These are phyloP conservation scores for Magallana ariakensis DNA, from an alignment of 1,140 invertebrate genomes.

Conservation along the genomic window DNA sequence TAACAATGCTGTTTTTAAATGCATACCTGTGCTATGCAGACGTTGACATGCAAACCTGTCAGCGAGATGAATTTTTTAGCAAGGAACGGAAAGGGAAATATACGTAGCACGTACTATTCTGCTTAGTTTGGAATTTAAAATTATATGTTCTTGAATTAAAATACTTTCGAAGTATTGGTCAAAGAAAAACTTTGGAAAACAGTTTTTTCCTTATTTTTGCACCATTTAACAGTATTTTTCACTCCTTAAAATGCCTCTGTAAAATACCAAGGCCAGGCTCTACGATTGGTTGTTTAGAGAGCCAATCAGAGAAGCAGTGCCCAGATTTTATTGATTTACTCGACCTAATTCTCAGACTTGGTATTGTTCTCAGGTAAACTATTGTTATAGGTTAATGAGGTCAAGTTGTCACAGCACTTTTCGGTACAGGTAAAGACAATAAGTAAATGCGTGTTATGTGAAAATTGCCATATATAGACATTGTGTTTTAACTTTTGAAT, in stretches of 20 bases:
- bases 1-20: slow-evolving; percentile 28
- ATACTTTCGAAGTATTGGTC: not conserved
- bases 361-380: slow-evolving; percentile 38
- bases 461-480: not conserved
- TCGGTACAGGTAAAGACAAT: not conserved
- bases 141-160: not conserved
- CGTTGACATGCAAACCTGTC: slow-evolving; percentile 24
- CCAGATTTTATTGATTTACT: slow-evolving; percentile 37
- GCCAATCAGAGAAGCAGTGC: not conserved
- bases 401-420: slow-evolving; percentile 15
- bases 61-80: not conserved
- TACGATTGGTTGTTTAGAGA: not conserved
- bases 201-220: not conserved
- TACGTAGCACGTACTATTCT: not conserved
- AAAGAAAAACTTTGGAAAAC: not conserved
- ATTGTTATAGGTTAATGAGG: slow-evolving; percentile 36
- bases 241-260: not conserved
- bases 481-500: slow-evolving; percentile 32
- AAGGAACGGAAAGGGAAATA: not conserved
- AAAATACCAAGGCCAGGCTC: slow-evolving; percentile 29
- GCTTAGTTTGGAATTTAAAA: not conserved
- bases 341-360: slow-evolving; percentile 28
- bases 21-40: slow-evolving; percentile 33
- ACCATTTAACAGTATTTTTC: not conserved
- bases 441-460: slow-evolving; percentile 29